Evolutionary conservation across 2,113 vertebrate genomes (phyloP), one percentile per base, ranked within the genome.

Genomic region (Hippocampus comes): DNA sequence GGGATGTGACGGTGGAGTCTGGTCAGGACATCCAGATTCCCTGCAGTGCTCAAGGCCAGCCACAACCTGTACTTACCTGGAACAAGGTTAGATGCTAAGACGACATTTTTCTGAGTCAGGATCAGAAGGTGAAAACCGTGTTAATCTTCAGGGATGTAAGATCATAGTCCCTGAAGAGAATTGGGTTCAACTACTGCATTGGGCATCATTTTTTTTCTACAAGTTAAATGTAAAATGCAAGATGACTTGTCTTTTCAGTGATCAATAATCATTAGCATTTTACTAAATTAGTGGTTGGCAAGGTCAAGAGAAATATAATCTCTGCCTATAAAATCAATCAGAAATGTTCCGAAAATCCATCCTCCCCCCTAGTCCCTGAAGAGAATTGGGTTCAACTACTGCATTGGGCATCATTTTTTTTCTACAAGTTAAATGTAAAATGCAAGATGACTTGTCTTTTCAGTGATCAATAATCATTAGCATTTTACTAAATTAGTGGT

Each of bases 1-100:
- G 92, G 82, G 97, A 99, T 91, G 87, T 93, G 94, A 98, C 95
- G 0, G 94, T 94, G 78, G 96, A 97, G 84, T 96, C 96, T 88
- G 97, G 97, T 75, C 92, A 93, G 85, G 95, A 95, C 0, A 93
- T 95, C 74, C 97, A 96, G 92, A 96, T 99, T 83, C 94, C 95
- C 0, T 99, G 97, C 90, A 96, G 94, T 2, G 94, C 96, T 84
- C 95, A 96, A 84, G 97, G 97, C 71, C 96, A 98, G 84, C 97
- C 97, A 0, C 92, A 94, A 63, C 97, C 96, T 5, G 89, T 93
- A 73, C 93, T 99, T 90, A 99, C 97, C 53, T 99, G 97, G 97
- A 99, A 96, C 91, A 99, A 99, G 96, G 97, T 99, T 89, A 85
- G 89, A 82, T 9, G 56, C 56, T 27, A 65, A 14, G 49, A 34